Percentiles rank a stretch among this genome's conserved stretches.
Evolutionary conservation across 2,888 invertebrate genomes (phyloP).

Genomic region (Drosophila robusta): DNA sequence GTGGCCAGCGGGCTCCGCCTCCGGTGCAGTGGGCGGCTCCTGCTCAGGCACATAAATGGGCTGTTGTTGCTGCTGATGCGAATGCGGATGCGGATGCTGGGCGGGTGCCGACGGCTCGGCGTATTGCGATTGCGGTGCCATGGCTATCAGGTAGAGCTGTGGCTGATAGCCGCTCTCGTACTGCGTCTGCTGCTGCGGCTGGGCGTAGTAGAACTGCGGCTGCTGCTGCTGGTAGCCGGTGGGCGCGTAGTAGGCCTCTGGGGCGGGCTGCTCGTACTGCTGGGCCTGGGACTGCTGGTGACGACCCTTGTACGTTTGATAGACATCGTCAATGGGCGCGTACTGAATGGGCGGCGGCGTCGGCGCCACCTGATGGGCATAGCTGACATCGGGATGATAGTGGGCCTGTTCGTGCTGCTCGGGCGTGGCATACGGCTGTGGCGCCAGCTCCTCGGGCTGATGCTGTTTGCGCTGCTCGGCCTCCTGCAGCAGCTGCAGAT

Average conservation of each 20-base stretch:
- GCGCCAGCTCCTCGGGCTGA: constrained; percentile 34
- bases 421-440: constrained; percentile 39
- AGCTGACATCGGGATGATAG: constrained; percentile 68
- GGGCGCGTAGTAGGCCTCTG: constrained; percentile 57
- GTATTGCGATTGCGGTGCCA: constrained; percentile 67
- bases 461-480: constrained; percentile 79
- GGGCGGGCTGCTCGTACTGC: constrained; percentile 55
- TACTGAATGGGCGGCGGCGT: constrained; percentile 71
- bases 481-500: constrained; percentile 82
- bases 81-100: constrained; percentile 28
- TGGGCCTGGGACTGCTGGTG: constrained; percentile 61
- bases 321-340: constrained; percentile 81
- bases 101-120: constrained; percentile 18
- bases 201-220: constrained; percentile 80
- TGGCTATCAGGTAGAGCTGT: constrained; percentile 80
- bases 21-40: constrained; percentile 50
- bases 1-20: constrained; percentile 28
- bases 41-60: constrained; percentile 74
- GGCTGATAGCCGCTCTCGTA: constrained; percentile 70
- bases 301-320: constrained; percentile 81
- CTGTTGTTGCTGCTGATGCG: constrained; percentile 45
- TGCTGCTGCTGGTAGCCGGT: constrained; percentile 56
- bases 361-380: constrained; percentile 65
- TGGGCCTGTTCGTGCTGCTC: constrained; percentile 52
- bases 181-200: constrained; percentile 54